A percentile compares a stretch with the other conserved stretches of the same genome.
Evolutionary conservation across 1,140 invertebrate species (phyloP).

Genomic region (Cylas formicarius): DNA sequence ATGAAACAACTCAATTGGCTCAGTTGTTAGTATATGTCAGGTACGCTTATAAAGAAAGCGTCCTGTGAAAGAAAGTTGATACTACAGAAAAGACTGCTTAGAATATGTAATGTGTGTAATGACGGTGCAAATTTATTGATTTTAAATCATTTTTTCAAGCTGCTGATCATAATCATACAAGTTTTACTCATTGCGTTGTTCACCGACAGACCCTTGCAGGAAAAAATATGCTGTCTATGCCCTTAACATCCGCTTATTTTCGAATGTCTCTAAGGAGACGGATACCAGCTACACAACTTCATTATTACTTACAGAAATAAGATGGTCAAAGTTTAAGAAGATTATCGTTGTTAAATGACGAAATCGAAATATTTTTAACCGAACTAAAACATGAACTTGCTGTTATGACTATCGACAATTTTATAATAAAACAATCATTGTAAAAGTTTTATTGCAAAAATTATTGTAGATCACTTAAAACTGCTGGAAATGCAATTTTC

Average conservation of each 20-base stretch:
- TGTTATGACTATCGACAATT: too few species aligned
- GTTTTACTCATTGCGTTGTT: constrained; percentile 23
- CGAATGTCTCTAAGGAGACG: constrained; percentile 21
- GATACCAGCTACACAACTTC: constrained; percentile 21
- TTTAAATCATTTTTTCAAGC: constrained; percentile 27
- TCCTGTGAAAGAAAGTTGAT: constrained; percentile 21
- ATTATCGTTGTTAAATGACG: constrained; percentile 20
- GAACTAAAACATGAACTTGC: constrained; percentile 22
- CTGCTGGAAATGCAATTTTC: too few species aligned
- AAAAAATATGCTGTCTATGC: constrained; percentile 22
- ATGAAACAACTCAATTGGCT: constrained; percentile 3
- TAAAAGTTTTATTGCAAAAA: too few species aligned
- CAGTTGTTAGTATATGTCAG: constrained; percentile 11
- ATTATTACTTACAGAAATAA: constrained; percentile 23
- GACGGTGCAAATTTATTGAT: constrained; percentile 34
- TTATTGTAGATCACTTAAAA: too few species aligned
- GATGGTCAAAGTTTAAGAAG: constrained; percentile 20
- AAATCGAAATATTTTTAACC: constrained; percentile 22
- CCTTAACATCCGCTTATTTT: too few species aligned
- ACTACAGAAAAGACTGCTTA: constrained; percentile 22
- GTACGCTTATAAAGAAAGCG: background rate
- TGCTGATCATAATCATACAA: constrained; percentile 25
- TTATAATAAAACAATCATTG: too few species aligned
- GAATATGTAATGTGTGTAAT: constrained; percentile 14
- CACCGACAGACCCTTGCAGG: constrained; percentile 25